Percentiles rank a stretch among this genome's conserved stretches.
These are phyloP conservation scores for Stichopus chloronotus DNA, from an alignment of 35 echinoderm and acorn worm genomes.

Conservation along the genomic window DNA sequence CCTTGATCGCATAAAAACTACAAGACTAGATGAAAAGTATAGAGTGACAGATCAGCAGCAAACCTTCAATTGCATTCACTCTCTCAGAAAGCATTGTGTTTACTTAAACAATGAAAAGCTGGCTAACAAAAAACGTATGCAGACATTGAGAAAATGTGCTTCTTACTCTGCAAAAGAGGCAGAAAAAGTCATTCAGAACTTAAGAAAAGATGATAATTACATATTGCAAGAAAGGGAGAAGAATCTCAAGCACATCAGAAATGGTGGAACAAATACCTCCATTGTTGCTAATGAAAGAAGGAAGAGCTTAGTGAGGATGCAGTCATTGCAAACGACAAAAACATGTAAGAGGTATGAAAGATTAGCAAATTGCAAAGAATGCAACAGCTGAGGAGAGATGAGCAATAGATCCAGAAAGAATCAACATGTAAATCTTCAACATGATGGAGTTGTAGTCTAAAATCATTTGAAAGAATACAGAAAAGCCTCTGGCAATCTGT, in stretches of 20 bases:
- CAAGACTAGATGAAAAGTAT: not conserved
- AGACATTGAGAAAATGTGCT: too few species aligned
- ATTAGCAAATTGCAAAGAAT: not conserved
- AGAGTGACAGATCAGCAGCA: not conserved
- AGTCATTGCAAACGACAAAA: not conserved
- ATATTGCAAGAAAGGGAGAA: too few species aligned
- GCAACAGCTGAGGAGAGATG: not conserved
- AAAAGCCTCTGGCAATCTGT: slow-evolving; percentile 38
- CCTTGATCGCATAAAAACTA: not conserved
- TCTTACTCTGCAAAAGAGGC: too few species aligned
- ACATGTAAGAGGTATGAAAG: not conserved
- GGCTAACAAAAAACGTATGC: too few species aligned
- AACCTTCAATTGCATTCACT: too few species aligned
- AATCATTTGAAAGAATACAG: slow-evolving; percentile 15
- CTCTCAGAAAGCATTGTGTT: too few species aligned
- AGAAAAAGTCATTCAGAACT: too few species aligned
- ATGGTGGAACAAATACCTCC: too few species aligned
- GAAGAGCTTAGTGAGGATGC: not conserved
- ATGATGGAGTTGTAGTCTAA: not conserved
- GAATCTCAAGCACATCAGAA: too few species aligned
- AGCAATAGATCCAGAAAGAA: not conserved
- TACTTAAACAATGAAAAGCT: too few species aligned
- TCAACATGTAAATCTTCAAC: not conserved
- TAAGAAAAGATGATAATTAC: too few species aligned
- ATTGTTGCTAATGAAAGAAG: not conserved